Evolutionary conservation across 2,888 invertebrate genomes (phyloP).

Genomic region (Athripsodes cinereus): DNA sequence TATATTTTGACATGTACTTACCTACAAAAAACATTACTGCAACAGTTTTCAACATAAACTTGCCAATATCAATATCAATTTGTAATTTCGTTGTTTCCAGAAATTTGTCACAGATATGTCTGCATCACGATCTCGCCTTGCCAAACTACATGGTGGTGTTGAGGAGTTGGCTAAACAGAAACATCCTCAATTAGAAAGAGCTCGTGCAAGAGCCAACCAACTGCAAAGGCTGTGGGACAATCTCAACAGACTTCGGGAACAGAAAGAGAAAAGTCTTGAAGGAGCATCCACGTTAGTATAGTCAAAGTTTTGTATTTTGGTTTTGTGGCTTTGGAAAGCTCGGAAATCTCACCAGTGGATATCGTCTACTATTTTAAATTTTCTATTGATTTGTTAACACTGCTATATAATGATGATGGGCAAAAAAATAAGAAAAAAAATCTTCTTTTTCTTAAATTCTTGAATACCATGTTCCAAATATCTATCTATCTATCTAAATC

Average conservation of each 20-base stretch:
- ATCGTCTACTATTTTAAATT: background rate
- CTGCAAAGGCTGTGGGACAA: constrained; percentile 87
- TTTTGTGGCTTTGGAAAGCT: no score
- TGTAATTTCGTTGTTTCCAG: constrained; percentile 40
- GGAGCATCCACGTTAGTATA: constrained; percentile 70
- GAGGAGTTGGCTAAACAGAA: constrained; percentile 76
- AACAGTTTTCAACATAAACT: no score
- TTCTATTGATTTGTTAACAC: no score
- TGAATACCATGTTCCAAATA: no score
- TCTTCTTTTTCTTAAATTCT: no score
- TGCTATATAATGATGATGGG: no score
- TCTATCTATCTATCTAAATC: no score
- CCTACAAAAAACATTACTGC: background rate
- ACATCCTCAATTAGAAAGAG: constrained; percentile 67
- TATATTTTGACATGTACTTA: no score
- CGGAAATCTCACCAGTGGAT: background rate
- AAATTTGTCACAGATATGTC: constrained; percentile 94
- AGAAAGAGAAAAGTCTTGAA: constrained; percentile 86
- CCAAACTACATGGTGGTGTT: constrained; percentile 81
- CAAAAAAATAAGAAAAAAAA: no score
- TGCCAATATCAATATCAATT: no score
- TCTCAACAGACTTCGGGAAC: constrained; percentile 76
- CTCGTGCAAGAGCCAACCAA: constrained; percentile 54
- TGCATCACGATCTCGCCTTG: constrained; percentile 86
- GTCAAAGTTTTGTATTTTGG: background rate